Base-by-base conservation (phyloP, 2,797 vertebrate species). In the Enteromius radiatus region DNA sequence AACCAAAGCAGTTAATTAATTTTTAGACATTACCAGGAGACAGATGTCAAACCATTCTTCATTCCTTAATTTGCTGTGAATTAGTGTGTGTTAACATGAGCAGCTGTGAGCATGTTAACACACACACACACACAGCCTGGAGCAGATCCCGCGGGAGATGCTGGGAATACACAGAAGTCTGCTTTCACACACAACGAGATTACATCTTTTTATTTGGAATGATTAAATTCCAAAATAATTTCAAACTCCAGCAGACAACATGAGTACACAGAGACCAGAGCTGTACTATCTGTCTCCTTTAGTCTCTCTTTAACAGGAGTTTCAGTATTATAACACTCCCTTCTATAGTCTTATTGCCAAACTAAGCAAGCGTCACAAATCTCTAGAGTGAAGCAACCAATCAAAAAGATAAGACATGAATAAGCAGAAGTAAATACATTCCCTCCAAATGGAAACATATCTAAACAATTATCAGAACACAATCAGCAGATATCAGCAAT, bases 341-440 rank as follows among this genome's bases (percentile, higher is more conserved):
- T 71, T 71, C 28, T 52, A 71, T 65, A 78, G 61, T 81, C 47
- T 76, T 52, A 31, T 11, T 68, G 49, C 84, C 83, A 79, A 74
- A 28, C 28, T 86, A 85, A 85, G 86, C 84, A 82, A 79, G 43
- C 81, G 79, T 61, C 73, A 63, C 41, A 69, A 65, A 68, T 75
- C 70, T 76, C 47, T 23, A 61, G 76, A 70, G 68, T 52, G 28
- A 80, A 54, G 28, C 59, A 86, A 41, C n/a, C 36, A 71, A 63
- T 87, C 59, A 73, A 76, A 74, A 19, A 41, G 80, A 41, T 52
- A 76, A 70, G 33, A 81, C 67, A 76, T 52, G 85, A 80, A 86
- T 84, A 84, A 84, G 82, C 63, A 76, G n/a, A 78, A 52, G 23
- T 41, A 83, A 84, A 86, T 59, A 67, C 6, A 56, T 31, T 69